Evolutionary conservation across 92 coral and sea anemone species (phyloP).

Genomic region (Zoanthus sociatus): DNA sequence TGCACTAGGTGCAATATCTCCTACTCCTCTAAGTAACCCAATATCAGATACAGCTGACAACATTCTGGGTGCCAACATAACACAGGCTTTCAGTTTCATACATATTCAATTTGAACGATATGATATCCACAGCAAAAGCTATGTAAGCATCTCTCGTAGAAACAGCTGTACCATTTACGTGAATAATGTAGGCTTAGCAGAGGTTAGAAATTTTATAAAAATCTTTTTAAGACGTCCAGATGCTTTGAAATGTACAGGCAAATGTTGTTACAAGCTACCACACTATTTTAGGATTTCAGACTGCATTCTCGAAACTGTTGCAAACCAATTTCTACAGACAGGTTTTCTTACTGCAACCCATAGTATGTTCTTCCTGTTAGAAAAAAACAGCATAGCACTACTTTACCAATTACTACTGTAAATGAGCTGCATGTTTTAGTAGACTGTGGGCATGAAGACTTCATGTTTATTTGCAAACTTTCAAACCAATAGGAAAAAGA

Average conservation of each 20-base stretch:
- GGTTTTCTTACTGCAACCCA: slow-evolving; percentile 57
- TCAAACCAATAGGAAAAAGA: slow-evolving; percentile 71
- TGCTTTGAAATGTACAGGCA: slow-evolving; percentile 54
- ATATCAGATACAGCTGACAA: slow-evolving; percentile 43
- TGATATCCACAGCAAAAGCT: slow-evolving; percentile 65
- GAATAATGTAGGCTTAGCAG: slow-evolving; percentile 53
- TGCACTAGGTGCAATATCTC: slow-evolving; percentile 72
- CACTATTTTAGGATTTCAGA: slow-evolving; percentile 64
- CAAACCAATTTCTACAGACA: slow-evolving; percentile 54
- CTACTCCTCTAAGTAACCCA: slow-evolving; percentile 49
- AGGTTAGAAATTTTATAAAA: slow-evolving; percentile 61
- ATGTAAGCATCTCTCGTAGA: slow-evolving; percentile 57
- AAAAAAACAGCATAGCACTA: slow-evolving; percentile 49
- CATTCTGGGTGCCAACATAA: slow-evolving; percentile 49
- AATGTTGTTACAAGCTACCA: slow-evolving; percentile 63
- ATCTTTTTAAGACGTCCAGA: slow-evolving; percentile 65
- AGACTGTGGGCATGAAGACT: slow-evolving; percentile 52
- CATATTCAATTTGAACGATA: slow-evolving; percentile 64
- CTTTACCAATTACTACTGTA: slow-evolving; percentile 52
- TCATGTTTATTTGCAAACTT: slow-evolving; percentile 58
- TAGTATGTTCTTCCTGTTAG: slow-evolving; percentile 62
- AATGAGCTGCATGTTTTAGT: slow-evolving; percentile 50
- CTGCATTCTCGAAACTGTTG: slow-evolving; percentile 46
- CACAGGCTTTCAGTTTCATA: slow-evolving; percentile 52
- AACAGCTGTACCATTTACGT: slow-evolving; percentile 69